Evolutionary conservation across 2,888 invertebrate species (phyloP).

Genomic region (Polydrusus cervinus): DNA sequence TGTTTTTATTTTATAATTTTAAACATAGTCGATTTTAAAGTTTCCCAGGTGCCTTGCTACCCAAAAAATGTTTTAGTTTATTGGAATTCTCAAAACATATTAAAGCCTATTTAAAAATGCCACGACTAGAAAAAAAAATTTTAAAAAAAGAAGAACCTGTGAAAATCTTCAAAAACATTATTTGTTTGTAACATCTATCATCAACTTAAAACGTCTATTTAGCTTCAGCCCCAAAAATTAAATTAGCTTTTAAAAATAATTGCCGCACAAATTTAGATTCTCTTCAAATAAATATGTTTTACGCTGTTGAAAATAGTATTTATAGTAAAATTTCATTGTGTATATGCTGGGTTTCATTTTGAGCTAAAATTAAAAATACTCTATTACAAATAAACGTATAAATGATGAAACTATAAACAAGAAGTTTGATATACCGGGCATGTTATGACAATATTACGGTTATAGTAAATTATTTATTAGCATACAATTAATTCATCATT

Average conservation of each 20-base stretch:
- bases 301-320: conserved; percentile 23
- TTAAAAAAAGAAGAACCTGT: too few species aligned
- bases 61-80: too few species aligned
- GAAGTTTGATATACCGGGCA: conserved; percentile 11
- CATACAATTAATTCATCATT: conserved; percentile 17
- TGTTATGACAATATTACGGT: conserved; percentile 2
- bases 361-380: conserved; percentile 22
- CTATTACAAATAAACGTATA: conserved; percentile 19
- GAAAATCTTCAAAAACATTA: too few species aligned
- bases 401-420: conserved; percentile 23
- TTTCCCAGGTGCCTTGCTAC: too few species aligned
- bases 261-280: conserved; percentile 3
- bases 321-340: conserved; percentile 27
- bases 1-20: neutral
- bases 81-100: too few species aligned
- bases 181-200: too few species aligned
- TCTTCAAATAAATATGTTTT: conserved; percentile 22
- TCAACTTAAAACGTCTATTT: too few species aligned
- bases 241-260: conserved; percentile 9
- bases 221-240: neutral
- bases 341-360: conserved; percentile 2
- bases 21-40: neutral
- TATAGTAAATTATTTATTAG: conserved; percentile 15
- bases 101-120: too few species aligned
- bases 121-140: too few species aligned